Base-by-base conservation (phyloP, 1,140 invertebrate genomes). In the Trachymyrmex septentrionalis region DNA sequence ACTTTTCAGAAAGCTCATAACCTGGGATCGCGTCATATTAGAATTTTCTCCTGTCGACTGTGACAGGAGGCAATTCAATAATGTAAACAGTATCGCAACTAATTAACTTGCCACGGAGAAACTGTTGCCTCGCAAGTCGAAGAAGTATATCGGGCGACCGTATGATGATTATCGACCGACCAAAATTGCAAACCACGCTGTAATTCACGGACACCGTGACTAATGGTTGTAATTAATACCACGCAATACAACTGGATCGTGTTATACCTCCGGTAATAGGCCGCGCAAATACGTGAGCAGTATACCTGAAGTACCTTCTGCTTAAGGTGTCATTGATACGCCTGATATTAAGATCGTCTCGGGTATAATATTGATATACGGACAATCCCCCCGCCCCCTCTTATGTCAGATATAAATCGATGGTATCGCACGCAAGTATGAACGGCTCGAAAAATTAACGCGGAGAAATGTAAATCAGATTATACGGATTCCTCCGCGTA, bases 201-300 rank as follows among this genome's bases (percentile, higher is more conserved):
- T 84, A 84, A 84, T 84, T 84, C 80, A 84, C 80, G 69, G 69
- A 84, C 80, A 73, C 48, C 67, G 64, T 82, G 85, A 86, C 77
- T 82, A 86, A 86, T 86, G 78, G 72, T 71, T 71, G 78, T 86
- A 82, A 86, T 86, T 86, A 86, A 86, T 86, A 86, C 77, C 64
- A 67, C 64, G 85, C 78, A 59, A 81, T 63, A 81, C 82, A 78
- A 80, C 55, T 34, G 63, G 57, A 57, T 59, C 63, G 55, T 73
- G 69, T 55, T 55, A 44, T 78, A 69, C 75, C 64, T 67, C 30
- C 19, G 27, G 53, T 80, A 80, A 86, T 80, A 86, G 64, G 64
- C 85, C 53, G 44, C 50, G 72, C 59, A 44, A 30, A 69, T 85
- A 76, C 72, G 75, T 78, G 82, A 73, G 14, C 73, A 73, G 69